These are phyloP conservation scores for Talpa occidentalis DNA, from an alignment of 2,113 vertebrate species.

Conservation along the genomic window DNA sequence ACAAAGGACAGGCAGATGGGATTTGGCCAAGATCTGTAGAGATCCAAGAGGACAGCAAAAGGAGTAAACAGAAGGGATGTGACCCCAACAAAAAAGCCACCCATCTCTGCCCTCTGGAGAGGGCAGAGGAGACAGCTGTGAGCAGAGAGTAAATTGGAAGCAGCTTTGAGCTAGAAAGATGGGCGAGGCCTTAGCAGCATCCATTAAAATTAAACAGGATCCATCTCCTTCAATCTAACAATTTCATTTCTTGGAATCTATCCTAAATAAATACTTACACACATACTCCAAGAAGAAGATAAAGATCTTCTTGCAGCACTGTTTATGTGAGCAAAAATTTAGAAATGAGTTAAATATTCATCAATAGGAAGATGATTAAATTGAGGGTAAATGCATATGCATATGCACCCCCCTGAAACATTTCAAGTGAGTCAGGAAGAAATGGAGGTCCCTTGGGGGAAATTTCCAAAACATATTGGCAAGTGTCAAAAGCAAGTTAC, in stretches of 20 bases:
- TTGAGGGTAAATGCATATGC: background rate
- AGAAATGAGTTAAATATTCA: background rate
- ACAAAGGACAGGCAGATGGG: background rate
- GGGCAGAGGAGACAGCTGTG: background rate
- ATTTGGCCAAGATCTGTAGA: background rate
- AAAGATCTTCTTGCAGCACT: background rate
- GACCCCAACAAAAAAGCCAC: background rate
- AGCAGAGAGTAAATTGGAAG: background rate
- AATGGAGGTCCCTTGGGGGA: background rate
- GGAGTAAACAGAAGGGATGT: background rate
- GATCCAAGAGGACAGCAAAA: background rate
- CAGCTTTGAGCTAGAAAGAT: too few relatives aligned
- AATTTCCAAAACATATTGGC: constrained; percentile 20
- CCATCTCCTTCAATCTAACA: background rate
- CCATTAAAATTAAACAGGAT: background rate
- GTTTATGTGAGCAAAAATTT: background rate
- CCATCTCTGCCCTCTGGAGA: background rate
- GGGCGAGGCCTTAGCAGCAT: background rate
- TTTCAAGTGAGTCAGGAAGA: background rate
- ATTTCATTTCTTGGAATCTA: background rate
- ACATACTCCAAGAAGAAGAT: background rate
- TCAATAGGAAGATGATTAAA: background rate
- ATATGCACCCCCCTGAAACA: background rate
- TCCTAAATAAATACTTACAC: background rate
- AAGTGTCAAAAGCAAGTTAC: background rate